Percentiles rank a stretch among this genome's conserved stretches.
These are phyloP conservation scores for Minunthozetes semirufus DNA, from an alignment of 2,888 invertebrate species.

Conservation along the genomic window DNA sequence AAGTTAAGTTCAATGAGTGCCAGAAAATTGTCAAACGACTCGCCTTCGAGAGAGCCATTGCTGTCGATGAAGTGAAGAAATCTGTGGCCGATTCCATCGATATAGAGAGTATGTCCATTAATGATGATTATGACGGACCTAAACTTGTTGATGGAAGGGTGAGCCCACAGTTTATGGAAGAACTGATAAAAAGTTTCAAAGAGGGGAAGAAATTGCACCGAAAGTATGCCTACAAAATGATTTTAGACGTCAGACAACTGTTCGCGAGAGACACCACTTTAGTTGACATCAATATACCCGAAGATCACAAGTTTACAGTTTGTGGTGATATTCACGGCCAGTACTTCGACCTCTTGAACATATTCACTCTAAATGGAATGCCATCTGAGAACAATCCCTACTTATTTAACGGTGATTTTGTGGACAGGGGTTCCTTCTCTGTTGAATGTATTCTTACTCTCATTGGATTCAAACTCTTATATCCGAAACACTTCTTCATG, in stretches of 20 bases:
- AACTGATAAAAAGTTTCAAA: slow-evolving; percentile 81
- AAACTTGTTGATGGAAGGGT: slow-evolving; percentile 60
- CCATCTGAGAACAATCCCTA: slow-evolving; percentile 94
- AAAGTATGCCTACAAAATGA: slow-evolving; percentile 95
- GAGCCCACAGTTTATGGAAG: slow-evolving; percentile 76
- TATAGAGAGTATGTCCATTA: slow-evolving; percentile 86
- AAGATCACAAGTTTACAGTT: slow-evolving; percentile 86
- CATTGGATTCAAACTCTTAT: slow-evolving; percentile 91
- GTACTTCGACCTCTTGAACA: slow-evolving; percentile 95
- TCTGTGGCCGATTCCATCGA: slow-evolving; percentile 80
- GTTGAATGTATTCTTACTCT: slow-evolving; percentile 97
- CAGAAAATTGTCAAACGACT: slow-evolving; percentile 88
- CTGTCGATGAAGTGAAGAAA: slow-evolving; percentile 73
- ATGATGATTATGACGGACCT: slow-evolving; percentile 89
- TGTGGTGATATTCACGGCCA: slow-evolving; percentile 99
- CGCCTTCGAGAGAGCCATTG: slow-evolving; percentile 94
- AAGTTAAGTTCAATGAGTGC: slow-evolving; percentile 83
- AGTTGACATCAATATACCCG: slow-evolving; percentile 78
- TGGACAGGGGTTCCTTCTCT: slow-evolving; percentile 97
- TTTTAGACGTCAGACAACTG: slow-evolving; percentile 77
- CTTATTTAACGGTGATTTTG: slow-evolving; percentile 71
- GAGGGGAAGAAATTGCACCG: slow-evolving; percentile 86
- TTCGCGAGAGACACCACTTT: slow-evolving; percentile 78
- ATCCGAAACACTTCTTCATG: slow-evolving; percentile 94
- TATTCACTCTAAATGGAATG: slow-evolving; percentile 91